Percentiles rank a stretch among this genome's conserved stretches.
Conservation (phyloP, 2,113 vertebrate species). For the Narcine bancroftii region DNA sequence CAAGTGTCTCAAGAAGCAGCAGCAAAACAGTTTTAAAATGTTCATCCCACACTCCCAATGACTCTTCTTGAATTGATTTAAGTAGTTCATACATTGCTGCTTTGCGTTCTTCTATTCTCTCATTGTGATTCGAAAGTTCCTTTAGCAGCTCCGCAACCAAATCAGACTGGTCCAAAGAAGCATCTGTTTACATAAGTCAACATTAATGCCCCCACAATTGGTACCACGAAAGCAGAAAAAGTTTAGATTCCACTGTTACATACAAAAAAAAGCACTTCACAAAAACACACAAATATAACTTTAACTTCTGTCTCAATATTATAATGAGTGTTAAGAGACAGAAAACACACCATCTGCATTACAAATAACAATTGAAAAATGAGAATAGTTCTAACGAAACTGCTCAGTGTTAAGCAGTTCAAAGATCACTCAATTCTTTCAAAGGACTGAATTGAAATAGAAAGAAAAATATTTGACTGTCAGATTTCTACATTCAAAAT, state of each 20-base stretch:
- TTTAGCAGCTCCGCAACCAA: constrained; percentile 84
- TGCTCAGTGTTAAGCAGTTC: neutral
- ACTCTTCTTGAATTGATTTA: constrained; percentile 82
- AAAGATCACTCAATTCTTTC: neutral
- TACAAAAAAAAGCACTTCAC: constrained; percentile 35
- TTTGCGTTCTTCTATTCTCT: constrained; percentile 86
- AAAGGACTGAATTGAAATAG: neutral
- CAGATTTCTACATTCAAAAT: constrained; percentile 13
- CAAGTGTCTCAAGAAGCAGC: constrained; percentile 84
- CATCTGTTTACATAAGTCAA: constrained; percentile 56
- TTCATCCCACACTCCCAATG: constrained; percentile 87
- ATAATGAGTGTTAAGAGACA: neutral
- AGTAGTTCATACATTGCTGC: constrained; percentile 79
- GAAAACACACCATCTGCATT: neutral
- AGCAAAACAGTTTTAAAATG: constrained; percentile 95
- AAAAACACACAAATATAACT: too few species aligned
- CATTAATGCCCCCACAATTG: neutral
- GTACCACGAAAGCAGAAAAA: neutral
- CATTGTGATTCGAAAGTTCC: constrained; percentile 88
- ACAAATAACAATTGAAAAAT: neutral
- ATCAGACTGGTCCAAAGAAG: constrained; percentile 80
- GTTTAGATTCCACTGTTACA: neutral
- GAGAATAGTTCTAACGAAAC: neutral
- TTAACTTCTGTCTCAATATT: too few species aligned
- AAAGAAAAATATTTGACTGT: neutral